A percentile compares a stretch with the other conserved stretches of the same genome.
These are phyloP conservation scores for Trissolcus brochymenae DNA, from an alignment of 2,888 invertebrate species.

Conservation along the genomic window DNA sequence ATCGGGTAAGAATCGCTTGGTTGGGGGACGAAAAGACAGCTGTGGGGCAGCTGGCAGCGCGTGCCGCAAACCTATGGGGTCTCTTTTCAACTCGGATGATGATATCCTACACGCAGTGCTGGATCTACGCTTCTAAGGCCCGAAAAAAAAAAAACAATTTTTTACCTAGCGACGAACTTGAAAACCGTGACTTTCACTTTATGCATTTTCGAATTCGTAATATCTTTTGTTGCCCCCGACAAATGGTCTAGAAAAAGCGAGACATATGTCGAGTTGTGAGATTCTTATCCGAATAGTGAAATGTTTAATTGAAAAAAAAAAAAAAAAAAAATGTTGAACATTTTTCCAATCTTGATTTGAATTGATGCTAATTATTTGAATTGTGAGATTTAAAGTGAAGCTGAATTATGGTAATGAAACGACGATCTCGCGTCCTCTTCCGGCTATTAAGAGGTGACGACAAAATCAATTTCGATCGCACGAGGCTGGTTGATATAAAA, in stretches of 20 bases:
- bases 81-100: constrained; percentile 68
- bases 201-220: constrained; percentile 11
- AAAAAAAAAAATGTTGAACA: too few relatives aligned
- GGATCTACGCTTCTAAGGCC: constrained; percentile 48
- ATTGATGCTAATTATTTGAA: too few relatives aligned
- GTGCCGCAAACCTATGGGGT: constrained; percentile 76
- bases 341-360: too few relatives aligned
- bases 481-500: constrained; percentile 33
- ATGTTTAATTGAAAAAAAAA: too few relatives aligned
- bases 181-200: constrained; percentile 37
- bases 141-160: constrained; percentile 22
- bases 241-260: constrained; percentile 6
- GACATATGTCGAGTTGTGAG: neutral
- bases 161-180: neutral
- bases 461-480: constrained; percentile 33
- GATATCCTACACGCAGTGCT: constrained; percentile 68
- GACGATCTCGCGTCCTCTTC: neutral
- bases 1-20: constrained; percentile 64
- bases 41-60: constrained; percentile 77
- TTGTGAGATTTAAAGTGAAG: too few relatives aligned
- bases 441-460: constrained; percentile 29
- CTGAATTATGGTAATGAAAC: neutral
- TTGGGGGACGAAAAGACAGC: constrained; percentile 71
- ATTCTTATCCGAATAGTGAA: neutral
- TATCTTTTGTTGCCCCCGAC: constrained; percentile 6